Evolutionary conservation across 1,140 invertebrate genomes (phyloP), one percentile per base, ranked within the genome.

Genomic region (Dufourea novaeangliae): DNA sequence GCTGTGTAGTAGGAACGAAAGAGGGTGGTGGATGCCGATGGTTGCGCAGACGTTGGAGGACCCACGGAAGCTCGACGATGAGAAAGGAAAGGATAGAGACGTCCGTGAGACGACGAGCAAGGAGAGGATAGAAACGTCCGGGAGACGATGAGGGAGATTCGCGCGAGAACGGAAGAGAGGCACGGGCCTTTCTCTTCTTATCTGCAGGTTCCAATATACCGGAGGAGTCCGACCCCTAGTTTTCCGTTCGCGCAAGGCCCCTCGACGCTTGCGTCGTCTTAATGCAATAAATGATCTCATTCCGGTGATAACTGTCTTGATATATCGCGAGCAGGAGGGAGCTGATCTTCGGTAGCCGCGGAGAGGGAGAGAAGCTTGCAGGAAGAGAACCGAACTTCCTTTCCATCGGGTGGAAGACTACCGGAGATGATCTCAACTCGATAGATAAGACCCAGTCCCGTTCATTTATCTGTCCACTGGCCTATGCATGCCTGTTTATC

Each of bases 221-320:
- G 20, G 56, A 59, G 67, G 77, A 75, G 75, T 84, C 84, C 83
- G 83, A 72, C 72, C 83, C 84, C 76, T 67, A 77, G 82, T 86
- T 88, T 87, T 83, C 81, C 62, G 79, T 86, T 84, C 71, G 72
- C 77, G 62, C 52, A 44, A 76, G 61, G 66, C 56, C 61, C n/a
- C 37, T 66, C 56, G 61, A 32, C 74, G 77, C 64, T 71, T 74
- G 66, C 63, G 68, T 83, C 84, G 83, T 84, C 79, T 85, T 88
- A 88, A 90, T 85, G 84, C 88, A 90, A 91, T 90, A 89, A 91
- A 91, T 88, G 88, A 90, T 90, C 89, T 88, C 87, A 90, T 90
- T 89, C 67, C 79, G 39, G 83, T 88, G 90, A 91, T 91, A 91
- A 90, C 89, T 88, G 83, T 79, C 85, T 87, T 91, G 89, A 91